phyloP scores from a whole-genome alignment of 2,797 vertebrate species.

The Rhinatrema bivittatum region DNA sequence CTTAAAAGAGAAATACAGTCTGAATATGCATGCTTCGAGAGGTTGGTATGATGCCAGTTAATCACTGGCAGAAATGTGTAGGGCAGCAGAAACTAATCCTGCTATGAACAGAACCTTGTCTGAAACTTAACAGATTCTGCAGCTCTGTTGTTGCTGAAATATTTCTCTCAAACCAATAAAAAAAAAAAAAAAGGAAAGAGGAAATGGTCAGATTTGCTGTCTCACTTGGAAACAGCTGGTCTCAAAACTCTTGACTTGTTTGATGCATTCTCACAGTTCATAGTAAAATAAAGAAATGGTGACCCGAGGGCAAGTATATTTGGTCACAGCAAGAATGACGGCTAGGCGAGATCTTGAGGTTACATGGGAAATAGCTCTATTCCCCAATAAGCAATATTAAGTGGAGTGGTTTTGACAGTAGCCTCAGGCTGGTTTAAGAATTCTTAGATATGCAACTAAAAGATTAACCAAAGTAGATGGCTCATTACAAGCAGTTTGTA shows the following conservation, averaged over 20 bases:
- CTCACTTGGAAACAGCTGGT: constrained; percentile 7
- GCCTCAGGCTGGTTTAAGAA: constrained; percentile 47
- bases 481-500: constrained; percentile 46
- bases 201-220: background rate
- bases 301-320: constrained; percentile 38
- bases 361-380: constrained; percentile 36
- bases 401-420: constrained; percentile 49
- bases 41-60: too few species aligned
- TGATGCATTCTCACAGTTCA: constrained; percentile 25
- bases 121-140: too few species aligned
- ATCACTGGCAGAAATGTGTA: too few species aligned
- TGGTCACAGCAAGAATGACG: constrained; percentile 38
- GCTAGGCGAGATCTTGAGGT: constrained; percentile 29
- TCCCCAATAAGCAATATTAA: constrained; percentile 47
- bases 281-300: background rate
- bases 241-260: constrained; percentile 34
- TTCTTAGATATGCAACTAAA: constrained; percentile 46
- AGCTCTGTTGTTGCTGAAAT: too few species aligned
- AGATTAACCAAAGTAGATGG: constrained; percentile 53
- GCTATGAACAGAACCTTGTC: too few species aligned
- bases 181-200: background rate
- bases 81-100: too few species aligned
- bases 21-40: too few species aligned
- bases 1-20: too few species aligned
- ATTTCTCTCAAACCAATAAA: too few species aligned